Conservation (phyloP, 2,888 invertebrate species). For the Zygogramma bicolorata region DNA sequence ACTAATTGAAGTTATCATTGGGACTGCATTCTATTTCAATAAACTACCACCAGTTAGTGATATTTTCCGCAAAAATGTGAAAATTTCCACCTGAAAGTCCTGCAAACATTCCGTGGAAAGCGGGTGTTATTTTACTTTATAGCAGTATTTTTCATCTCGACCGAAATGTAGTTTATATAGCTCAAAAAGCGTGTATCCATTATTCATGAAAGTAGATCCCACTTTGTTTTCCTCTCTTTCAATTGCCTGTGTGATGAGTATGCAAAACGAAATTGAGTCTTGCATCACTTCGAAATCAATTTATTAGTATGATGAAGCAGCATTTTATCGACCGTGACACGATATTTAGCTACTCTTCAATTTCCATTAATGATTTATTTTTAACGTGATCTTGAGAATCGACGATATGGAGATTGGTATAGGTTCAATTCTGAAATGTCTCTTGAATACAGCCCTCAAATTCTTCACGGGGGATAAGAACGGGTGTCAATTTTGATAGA, state of each 20-base stretch:
- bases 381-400: no score
- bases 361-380: no score
- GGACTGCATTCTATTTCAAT: no score
- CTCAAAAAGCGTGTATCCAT: slow-evolving; percentile 5
- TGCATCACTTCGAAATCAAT: slow-evolving; percentile 22
- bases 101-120: not conserved
- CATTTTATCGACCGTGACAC: no score
- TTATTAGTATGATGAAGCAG: slow-evolving; percentile 22
- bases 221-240: slow-evolving; percentile 2
- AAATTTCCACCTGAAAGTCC: not conserved
- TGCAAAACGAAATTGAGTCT: slow-evolving; percentile 13
- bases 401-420: no score
- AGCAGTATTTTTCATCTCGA: not conserved
- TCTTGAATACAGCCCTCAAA: no score
- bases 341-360: no score
- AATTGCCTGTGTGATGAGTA: not conserved
- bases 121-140: not conserved
- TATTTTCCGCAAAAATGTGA: not conserved
- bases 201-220: slow-evolving; percentile 20
- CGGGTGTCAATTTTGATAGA: no score
- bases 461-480: no score
- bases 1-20: no score
- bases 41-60: no score
- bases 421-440: no score
- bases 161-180: not conserved